Percentiles rank a stretch among this genome's conserved stretches.
phyloP scores from a whole-genome alignment of 2,797 vertebrate species.

The Rhinella marina region DNA sequence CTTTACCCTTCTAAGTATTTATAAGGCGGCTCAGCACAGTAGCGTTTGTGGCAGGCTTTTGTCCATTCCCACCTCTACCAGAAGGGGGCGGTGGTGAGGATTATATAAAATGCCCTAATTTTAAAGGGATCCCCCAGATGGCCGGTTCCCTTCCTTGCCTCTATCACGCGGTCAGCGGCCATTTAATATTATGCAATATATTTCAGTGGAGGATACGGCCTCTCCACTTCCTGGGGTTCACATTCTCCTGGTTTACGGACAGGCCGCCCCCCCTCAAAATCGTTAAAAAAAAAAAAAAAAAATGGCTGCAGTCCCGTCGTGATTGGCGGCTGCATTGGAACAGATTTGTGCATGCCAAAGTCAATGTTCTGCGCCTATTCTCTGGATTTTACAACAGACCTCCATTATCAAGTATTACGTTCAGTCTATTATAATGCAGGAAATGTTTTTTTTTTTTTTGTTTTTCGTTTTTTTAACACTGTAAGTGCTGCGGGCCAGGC shows the following conservation, averaged over 20 bases:
- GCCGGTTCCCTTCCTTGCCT: not conserved
- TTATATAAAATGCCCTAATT: not conserved
- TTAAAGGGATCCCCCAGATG: not conserved
- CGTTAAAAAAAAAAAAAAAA: no score
- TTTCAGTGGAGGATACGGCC: not conserved
- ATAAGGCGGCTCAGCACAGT: not conserved
- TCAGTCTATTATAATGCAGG: slow-evolving; percentile 47
- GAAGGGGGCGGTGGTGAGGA: not conserved
- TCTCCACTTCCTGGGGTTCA: not conserved
- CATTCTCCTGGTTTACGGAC: no score
- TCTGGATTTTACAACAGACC: slow-evolving; percentile 45
- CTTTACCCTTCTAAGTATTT: not conserved
- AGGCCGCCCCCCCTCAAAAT: not conserved
- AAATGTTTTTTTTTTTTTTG: slow-evolving; percentile 32
- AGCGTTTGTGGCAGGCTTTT: no score
- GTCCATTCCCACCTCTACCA: not conserved
- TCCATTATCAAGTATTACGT: slow-evolving; percentile 55
- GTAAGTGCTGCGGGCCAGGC: slow-evolving; percentile 51
- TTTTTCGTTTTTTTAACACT: slow-evolving; percentile 59
- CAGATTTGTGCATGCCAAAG: slow-evolving; percentile 62
- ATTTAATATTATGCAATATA: not conserved
- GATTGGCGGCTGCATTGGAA: slow-evolving; percentile 25
- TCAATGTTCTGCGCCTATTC: slow-evolving; percentile 12
- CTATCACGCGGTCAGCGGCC: not conserved
- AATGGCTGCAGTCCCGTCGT: not conserved